Percentiles rank a stretch among this genome's conserved stretches.
phyloP scores from a whole-genome alignment of 2,888 invertebrate genomes.

The Saturnia pavonia region DNA sequence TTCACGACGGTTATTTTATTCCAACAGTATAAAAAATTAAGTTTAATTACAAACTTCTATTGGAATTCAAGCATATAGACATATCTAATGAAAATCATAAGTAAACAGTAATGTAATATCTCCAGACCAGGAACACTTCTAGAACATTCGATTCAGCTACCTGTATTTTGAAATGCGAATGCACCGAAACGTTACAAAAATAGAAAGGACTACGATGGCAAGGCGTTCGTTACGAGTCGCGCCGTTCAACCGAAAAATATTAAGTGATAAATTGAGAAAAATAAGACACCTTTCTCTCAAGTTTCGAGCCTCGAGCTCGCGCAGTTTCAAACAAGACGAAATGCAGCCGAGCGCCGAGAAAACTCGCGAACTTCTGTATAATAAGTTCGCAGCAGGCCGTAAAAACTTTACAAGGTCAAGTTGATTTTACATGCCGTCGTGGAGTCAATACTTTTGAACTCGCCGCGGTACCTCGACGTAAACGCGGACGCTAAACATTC shows the following conservation, averaged over 20 bases:
- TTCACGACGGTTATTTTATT: too few relatives aligned
- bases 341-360: conserved; percentile 15
- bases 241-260: neutral
- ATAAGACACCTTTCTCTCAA: conserved; percentile 5
- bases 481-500: too few relatives aligned
- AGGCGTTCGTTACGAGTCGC: neutral
- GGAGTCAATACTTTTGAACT: conserved; percentile 2
- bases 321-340: neutral
- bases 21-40: too few relatives aligned
- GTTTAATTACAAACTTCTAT: too few relatives aligned
- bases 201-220: neutral
- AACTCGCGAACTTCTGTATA: conserved; percentile 16
- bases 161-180: neutral
- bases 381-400: conserved; percentile 20
- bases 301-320: neutral
- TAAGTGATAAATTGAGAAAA: conserved; percentile 7
- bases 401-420: conserved; percentile 22
- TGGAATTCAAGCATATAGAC: too few relatives aligned
- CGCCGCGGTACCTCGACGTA: neutral
- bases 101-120: neutral
- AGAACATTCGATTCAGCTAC: neutral
- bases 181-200: neutral
- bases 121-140: neutral
- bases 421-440: conserved; percentile 22
- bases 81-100: neutral